Evolutionary conservation across 2,113 vertebrate species (phyloP), one percentile per base, ranked within the genome.

Genomic region (Tapirus terrestris): DNA sequence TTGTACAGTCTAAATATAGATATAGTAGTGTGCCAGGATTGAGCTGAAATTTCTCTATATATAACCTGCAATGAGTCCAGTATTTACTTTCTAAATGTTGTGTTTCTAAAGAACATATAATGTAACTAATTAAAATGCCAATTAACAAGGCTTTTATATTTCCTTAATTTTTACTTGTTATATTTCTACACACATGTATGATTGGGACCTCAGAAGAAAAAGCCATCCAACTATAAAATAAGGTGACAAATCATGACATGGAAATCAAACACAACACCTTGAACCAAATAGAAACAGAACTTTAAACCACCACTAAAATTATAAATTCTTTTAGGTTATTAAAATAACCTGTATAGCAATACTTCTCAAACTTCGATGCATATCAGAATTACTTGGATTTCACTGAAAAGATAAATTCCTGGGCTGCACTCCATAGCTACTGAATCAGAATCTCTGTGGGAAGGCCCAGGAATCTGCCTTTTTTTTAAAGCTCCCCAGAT

Each of bases 81-180:
- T 89, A 83, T 94, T 98, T 96, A 88, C 43, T 70, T 97, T 93
- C 89, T 18, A 93, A 97, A 80, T 84, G 29, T 90, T 96, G 89
- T 79, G 92, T 97, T 94, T 95, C 75, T 63, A 76, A 97, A 83
- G 20, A 72, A 86, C 39, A 72, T 20, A 92, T 61, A 92, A 36
- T 36, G 5, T 75, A 94, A 56, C 36, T 92, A 97, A 90, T 77
- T 94, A 88, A 96, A 90, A 91, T 63, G 31, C n/a, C 53, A 96
- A 56, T 61, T 95, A 70, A 95, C 6, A 60, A 67, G 18, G 20
- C 58, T 86, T 93, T 96, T 31, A 31, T 45, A 81, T 72, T 96
- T 76, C 17, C 80, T 85, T 93, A 85, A 43, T 87, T 81, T 84
- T 92, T 95, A 16, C 53, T 89, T 86, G 3, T 12, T 72, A 48